phyloP scores from a whole-genome alignment of 2,113 vertebrate genomes.

The rat (Rattus norvegicus) region GRCr8 NC_086025.1:126108001-126108500 shows the following conservation, averaged over 20 bases:
- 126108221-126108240: not conserved
- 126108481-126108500: not conserved
- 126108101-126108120: not conserved
- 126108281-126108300: not conserved
- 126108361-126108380: not conserved
- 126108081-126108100: not conserved
- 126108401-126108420: not conserved
- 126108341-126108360: not conserved
- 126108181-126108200: not conserved
- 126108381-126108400: not conserved
- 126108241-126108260: conserved; percentile 1
- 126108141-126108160: not conserved
- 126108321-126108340: not conserved
- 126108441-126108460: not conserved
- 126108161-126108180: not conserved
- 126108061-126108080: not conserved
- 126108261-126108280: not conserved
- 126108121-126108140: not conserved
- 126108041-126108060: not conserved
- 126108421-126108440: not conserved
- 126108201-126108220: not conserved
- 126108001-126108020: not conserved
- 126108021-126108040: not conserved
- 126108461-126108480: not conserved
- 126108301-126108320: not conserved